Evolutionary conservation across 2,888 invertebrate genomes (phyloP), one percentile per base, ranked within the genome.

Genomic region (Drosophila longiperda): DNA sequence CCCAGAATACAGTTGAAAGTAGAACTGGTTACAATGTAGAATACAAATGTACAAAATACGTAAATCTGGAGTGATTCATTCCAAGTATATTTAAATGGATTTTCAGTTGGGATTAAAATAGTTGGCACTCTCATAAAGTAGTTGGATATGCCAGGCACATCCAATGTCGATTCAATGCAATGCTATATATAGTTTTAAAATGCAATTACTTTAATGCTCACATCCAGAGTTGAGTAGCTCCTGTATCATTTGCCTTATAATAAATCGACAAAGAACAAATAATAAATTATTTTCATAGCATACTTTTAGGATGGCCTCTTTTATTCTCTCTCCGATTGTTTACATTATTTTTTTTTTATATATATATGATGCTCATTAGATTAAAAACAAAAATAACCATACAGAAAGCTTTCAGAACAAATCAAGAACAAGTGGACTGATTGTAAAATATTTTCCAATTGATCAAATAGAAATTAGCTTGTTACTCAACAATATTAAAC

Each of bases 381-480:
- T 50, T 42, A 6, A 48, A 34, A 66, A 20, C 38, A 12, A 34
- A 50, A 49, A 62, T 52, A 58, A 68, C 38, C 68, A 53, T 26
- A 20, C 5, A 7, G 45, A 53, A 53, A 40, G 52, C 57, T 67
- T 36, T n/a, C 6, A 15, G 8, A 29, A 17, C 20, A 34, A 58
- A 58, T 45, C 17, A 45, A 68, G 52, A 66, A 9, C 40, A 12
- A 50, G 4, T 26, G 7, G 53, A 70, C 54, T 34, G 26, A 68
- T 57, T 55, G n/a, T 23, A 66, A 73, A 83, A 57, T 68, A 73
- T 82, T 73, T 65, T 54, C 61, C 52, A 53, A 60, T 53, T 59
- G 23, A 42, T 15, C 40, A 45, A 54, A 34, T 33, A n/a, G 26
- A 69, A 77, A 52, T 45, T 59, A 36, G 38, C 32, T 62, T 62